A percentile compares a stretch with the other conserved stretches of the same genome.
Evolutionary conservation across 2,888 invertebrate genomes (phyloP).

Genomic region (Tetragonisca angustula): DNA sequence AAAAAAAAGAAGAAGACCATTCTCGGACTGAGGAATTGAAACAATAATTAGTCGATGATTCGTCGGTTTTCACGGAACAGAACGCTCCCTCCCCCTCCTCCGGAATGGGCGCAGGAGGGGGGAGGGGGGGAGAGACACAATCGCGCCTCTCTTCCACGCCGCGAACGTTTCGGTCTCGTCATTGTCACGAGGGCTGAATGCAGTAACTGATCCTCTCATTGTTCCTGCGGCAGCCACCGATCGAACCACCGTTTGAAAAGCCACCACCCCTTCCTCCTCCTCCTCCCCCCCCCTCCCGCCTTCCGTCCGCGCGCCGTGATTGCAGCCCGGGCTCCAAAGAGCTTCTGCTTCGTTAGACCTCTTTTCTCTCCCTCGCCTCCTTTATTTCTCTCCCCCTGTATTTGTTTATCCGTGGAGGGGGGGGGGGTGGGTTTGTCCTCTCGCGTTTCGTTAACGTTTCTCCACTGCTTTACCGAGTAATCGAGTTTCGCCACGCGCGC

Average conservation of each 20-base stretch:
- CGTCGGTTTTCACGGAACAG: neutral
- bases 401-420: neutral
- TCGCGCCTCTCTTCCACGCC: conserved; percentile 16
- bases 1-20: neutral
- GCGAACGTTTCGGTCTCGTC: conserved; percentile 39
- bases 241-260: conserved; percentile 33
- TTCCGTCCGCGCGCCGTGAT: neutral
- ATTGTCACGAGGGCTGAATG: conserved; percentile 45
- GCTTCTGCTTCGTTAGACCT: conserved; percentile 59
- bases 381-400: neutral
- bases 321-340: conserved; percentile 24
- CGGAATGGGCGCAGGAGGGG: too few relatives aligned
- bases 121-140: conserved; percentile 11
- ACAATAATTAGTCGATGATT: conserved; percentile 32
- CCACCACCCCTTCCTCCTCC: neutral
- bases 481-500: conserved; percentile 1
- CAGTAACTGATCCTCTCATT: conserved; percentile 37
- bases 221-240: conserved; percentile 33
- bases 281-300: neutral
- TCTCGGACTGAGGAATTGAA: neutral
- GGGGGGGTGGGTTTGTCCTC: too few relatives aligned
- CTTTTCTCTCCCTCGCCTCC: neutral
- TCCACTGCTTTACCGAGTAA: neutral
- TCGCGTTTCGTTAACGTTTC: conserved; percentile 1
- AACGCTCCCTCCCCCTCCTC: too few relatives aligned